Conservation (phyloP, 37 sponge, comb jelly and placozoan genomes). For the Lycopodina hypogea region DNA sequence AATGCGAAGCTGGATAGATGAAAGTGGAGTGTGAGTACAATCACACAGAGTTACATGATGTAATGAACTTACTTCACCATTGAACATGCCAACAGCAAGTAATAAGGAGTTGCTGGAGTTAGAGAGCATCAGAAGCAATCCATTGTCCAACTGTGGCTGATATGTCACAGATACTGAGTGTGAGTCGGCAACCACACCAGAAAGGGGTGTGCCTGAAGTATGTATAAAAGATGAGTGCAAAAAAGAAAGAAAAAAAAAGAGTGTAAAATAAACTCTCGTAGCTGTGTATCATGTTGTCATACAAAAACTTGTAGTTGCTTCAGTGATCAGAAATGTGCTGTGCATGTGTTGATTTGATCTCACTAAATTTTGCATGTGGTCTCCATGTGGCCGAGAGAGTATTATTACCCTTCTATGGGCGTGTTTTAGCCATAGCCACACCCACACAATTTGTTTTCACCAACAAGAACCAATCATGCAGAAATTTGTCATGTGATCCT, state of each 20-base stretch:
- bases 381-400: no score
- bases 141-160: constrained; percentile 19
- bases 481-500: no score
- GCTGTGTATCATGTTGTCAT: no score
- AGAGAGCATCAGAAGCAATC: constrained; percentile 25
- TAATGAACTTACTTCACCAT: constrained; percentile 33
- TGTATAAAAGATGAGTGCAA: no score
- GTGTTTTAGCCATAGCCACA: no score
- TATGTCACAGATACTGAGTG: neutral
- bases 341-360: neutral
- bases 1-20: constrained; percentile 8
- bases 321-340: neutral
- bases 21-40: neutral
- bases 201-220: neutral
- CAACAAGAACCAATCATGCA: no score
- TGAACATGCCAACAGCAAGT: constrained; percentile 28
- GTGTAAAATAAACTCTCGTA: no score
- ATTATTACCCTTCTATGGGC: no score
- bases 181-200: neutral
- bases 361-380: no score
- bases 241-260: neutral
- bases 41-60: neutral
- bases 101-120: neutral
- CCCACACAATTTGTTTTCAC: no score
- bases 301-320: no score